phyloP scores from a whole-genome alignment of 2,888 invertebrate species.

The Scaptomyza tumidula region DNA sequence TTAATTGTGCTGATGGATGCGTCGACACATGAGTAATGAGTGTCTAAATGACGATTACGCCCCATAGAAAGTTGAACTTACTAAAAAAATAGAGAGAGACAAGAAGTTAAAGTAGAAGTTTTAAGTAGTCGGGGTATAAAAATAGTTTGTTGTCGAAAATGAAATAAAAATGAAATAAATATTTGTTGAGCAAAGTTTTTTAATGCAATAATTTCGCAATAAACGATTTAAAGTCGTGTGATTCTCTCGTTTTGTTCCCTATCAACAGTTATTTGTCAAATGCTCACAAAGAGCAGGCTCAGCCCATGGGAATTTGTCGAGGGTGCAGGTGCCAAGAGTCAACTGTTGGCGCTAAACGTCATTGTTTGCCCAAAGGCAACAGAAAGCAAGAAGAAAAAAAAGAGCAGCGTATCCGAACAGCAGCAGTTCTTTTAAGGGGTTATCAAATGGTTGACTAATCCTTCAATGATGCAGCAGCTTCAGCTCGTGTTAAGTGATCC shows the following conservation, averaged over 20 bases:
- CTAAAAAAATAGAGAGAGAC: neutral
- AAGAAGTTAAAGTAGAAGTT: neutral
- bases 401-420: neutral
- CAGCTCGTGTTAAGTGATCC: constrained; percentile 40
- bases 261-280: constrained; percentile 24
- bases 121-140: too few relatives aligned
- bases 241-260: constrained; percentile 1
- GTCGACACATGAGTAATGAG: constrained; percentile 73
- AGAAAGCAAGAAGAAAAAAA: neutral
- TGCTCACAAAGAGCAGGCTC: constrained; percentile 31
- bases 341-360: constrained; percentile 26
- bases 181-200: neutral
- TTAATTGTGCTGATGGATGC: constrained; percentile 57
- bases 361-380: constrained; percentile 47
- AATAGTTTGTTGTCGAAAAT: too few relatives aligned
- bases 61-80: constrained; percentile 22
- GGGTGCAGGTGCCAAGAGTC: constrained; percentile 41
- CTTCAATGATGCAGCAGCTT: constrained; percentile 52
- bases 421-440: constrained; percentile 20
- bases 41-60: constrained; percentile 65
- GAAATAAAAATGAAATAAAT: too few relatives aligned
- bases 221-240: neutral
- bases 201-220: neutral
- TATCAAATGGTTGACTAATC: constrained; percentile 67
- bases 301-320: constrained; percentile 37